Percentiles rank a stretch among this genome's conserved stretches.
phyloP scores from a whole-genome alignment of 2,888 invertebrate genomes.

The Bellardia bayeri region DNA sequence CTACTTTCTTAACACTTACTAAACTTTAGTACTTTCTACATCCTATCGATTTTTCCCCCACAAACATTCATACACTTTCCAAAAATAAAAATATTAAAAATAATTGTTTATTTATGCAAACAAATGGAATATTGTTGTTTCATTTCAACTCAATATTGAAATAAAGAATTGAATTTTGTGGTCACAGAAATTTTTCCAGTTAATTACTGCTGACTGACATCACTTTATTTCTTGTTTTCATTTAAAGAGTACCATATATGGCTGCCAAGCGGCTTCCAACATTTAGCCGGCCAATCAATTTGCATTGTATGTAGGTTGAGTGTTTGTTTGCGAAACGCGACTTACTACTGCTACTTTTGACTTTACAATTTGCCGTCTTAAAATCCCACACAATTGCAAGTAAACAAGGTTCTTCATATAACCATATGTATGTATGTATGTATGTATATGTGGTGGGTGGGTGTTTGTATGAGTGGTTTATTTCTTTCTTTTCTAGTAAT shows the following conservation, averaged over 20 bases:
- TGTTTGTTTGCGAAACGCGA: neutral
- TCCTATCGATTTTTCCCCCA: constrained; percentile 46
- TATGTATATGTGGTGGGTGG: constrained; percentile 10
- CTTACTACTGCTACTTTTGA: neutral
- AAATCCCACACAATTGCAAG: constrained; percentile 16
- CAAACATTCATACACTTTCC: neutral
- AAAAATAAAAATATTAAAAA: neutral
- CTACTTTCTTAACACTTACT: neutral
- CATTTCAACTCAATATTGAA: neutral
- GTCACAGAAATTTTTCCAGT: constrained; percentile 12
- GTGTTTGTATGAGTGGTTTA: constrained; percentile 30
- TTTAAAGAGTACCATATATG: constrained; percentile 41
- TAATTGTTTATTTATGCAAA: neutral
- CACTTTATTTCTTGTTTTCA: constrained; percentile 48
- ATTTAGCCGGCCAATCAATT: constrained; percentile 26
- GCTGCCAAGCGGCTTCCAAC: constrained; percentile 28
- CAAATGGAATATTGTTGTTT: neutral
- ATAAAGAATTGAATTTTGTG: too few species aligned
- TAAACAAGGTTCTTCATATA: neutral
- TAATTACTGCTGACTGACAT: constrained; percentile 63
- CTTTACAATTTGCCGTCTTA: neutral
- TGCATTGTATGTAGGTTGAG: neutral
- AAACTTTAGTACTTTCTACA: neutral
- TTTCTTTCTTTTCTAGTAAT: neutral
- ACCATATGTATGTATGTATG: too few species aligned